Evolutionary conservation across 1,140 invertebrate species (phyloP), one percentile per base, ranked within the genome.

Genomic region (Drosophila arizonae): DNA sequence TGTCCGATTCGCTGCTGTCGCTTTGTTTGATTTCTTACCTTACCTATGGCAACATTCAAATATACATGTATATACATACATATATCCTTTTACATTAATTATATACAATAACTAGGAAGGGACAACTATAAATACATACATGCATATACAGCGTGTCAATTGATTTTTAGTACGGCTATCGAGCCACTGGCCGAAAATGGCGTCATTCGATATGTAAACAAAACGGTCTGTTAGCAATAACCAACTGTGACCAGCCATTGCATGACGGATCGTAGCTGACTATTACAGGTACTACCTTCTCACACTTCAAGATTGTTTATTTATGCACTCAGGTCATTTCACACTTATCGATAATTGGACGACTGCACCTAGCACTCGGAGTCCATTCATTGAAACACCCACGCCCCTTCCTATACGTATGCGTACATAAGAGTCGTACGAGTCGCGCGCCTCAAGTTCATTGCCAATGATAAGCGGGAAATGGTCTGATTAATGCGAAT

Each of bases 141-240:
- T 9, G 4, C 61, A 50, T 43, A 36, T 55, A 58, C 67, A 2
- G n/a, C 43, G 54, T 48, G 28, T 24, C 55, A 56, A 52, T 57
- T 52, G 54, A 72, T 72, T 66, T 52, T 46, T 39, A 46, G 51
- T 41, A 36, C 46, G 56, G 15, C 8, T 60, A 76, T 87, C 65
- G 63, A 64, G 54, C 63, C 69, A 73, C 62, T 67, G 48, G 46
- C 64, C 24, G 41, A 68, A 81, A 79, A 76, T 87, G 79, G 82
- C 82, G 82, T 87, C 82, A 87, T 71, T 84, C 30, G 68, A 77
- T 67, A 61, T 51, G 52, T 72, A 81, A 76, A 80, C 85, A 87
- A 86, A 81, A 50, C 58, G 48, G 33, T 67, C 39, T 30, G 58
- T 48, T 28, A 58, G 10, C 46, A 36, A 50, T 54, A 36, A 21